A percentile compares a stretch with the other conserved stretches of the same genome.
phyloP scores from a whole-genome alignment of 1,140 invertebrate species.

The Dreissena polymorpha region DNA sequence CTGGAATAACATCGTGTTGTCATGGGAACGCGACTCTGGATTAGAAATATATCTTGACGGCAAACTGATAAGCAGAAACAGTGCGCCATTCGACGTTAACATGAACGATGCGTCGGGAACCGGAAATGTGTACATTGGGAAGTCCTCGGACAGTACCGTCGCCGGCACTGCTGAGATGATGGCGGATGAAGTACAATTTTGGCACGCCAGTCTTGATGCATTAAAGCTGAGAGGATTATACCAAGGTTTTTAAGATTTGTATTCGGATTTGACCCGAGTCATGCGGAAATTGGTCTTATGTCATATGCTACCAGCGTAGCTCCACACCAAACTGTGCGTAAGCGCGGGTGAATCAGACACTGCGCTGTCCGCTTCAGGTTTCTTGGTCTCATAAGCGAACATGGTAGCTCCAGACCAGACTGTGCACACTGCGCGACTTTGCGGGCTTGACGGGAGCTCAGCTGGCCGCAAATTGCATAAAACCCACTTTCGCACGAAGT shows the following conservation, averaged over 20 bases:
- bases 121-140: conserved; percentile 67
- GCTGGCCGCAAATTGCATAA: no score
- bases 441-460: no score
- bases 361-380: no score
- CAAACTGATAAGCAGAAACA: conserved; percentile 52
- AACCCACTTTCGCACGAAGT: no score
- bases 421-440: no score
- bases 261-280: not conserved
- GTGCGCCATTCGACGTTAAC: conserved; percentile 6
- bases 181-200: conserved; percentile 76
- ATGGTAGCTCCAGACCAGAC: no score
- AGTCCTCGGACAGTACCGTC: conserved; percentile 42
- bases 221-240: conserved; percentile 62
- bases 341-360: no score
- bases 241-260: conserved; percentile 60
- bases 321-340: no score
- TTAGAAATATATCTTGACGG: conserved; percentile 72
- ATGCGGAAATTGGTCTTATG: not conserved
- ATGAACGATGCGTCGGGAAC: conserved; percentile 60
- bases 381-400: no score
- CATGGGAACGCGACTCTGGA: conserved; percentile 74
- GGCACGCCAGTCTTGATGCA: conserved; percentile 72
- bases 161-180: conserved; percentile 57
- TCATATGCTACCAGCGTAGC: not conserved
- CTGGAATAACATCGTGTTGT: conserved; percentile 76